Conservation (phyloP, 2,113 vertebrate genomes). For the Gobius niger region DNA sequence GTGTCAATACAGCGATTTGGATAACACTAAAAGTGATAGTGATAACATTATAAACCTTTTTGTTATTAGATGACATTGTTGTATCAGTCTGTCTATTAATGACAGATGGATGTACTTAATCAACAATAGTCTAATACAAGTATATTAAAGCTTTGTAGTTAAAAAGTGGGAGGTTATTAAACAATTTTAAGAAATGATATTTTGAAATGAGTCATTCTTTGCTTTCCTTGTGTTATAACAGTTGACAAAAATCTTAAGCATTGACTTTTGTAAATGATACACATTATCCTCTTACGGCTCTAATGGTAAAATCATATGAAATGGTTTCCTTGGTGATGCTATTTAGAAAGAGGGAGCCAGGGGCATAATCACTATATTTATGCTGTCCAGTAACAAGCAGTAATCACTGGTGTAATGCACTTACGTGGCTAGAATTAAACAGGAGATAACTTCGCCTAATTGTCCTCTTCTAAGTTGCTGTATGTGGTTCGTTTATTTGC, state of each 20-base stretch:
- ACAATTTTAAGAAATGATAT: conserved; percentile 48
- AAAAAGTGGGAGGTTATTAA: background rate
- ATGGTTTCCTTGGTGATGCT: conserved; percentile 72
- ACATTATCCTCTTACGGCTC: conserved; percentile 62
- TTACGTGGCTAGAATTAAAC: conserved; percentile 56
- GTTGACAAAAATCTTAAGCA: conserved; percentile 45
- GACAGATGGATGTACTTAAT: background rate
- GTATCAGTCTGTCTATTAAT: background rate
- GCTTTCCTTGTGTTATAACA: conserved; percentile 49
- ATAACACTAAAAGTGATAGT: background rate
- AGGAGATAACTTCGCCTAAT: conserved; percentile 67
- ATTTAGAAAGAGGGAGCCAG: conserved; percentile 66
- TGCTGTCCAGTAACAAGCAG: conserved; percentile 58
- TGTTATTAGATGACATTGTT: background rate
- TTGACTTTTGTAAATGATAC: conserved; percentile 63
- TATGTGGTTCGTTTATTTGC: conserved; percentile 65
- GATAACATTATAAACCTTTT: too few relatives aligned
- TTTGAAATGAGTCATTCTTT: conserved; percentile 57
- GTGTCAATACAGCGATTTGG: conserved; percentile 21
- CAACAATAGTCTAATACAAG: background rate
- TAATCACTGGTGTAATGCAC: conserved; percentile 64
- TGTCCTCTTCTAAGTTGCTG: conserved; percentile 66
- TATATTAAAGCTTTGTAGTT: background rate
- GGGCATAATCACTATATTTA: conserved; percentile 69
- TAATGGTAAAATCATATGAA: conserved; percentile 67